A percentile compares a stretch with the other conserved stretches of the same genome.
Conservation (phyloP, 2,797 vertebrate species). For the Salarias fasciatus region DNA sequence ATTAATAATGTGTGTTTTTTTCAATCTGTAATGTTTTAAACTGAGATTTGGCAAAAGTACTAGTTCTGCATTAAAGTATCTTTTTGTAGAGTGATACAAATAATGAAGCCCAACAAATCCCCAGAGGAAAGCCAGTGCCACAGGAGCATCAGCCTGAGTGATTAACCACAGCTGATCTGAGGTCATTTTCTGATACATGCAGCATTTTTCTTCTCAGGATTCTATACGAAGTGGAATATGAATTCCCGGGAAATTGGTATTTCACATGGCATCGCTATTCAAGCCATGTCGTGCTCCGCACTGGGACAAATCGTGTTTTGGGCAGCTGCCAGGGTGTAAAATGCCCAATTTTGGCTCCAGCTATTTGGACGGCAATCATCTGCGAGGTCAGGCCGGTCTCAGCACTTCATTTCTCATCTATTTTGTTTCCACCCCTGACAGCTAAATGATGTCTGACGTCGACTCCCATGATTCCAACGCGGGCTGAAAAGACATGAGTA, state of each 20-base stretch:
- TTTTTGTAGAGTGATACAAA: no score
- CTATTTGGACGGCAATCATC: slow-evolving; percentile 84
- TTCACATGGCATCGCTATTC: slow-evolving; percentile 66
- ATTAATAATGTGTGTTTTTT: no score
- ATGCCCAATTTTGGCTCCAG: slow-evolving; percentile 82
- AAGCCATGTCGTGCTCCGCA: slow-evolving; percentile 71
- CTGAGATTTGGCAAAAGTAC: no score
- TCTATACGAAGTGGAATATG: slow-evolving; percentile 44
- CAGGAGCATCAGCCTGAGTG: slow-evolving; percentile 18
- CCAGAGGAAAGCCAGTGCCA: no score
- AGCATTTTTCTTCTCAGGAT: slow-evolving; percentile 50
- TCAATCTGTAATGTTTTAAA: no score
- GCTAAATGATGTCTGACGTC: slow-evolving; percentile 82
- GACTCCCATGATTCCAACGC: slow-evolving; percentile 71
- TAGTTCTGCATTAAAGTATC: no score
- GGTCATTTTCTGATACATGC: slow-evolving; percentile 55
- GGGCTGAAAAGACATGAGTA: slow-evolving; percentile 60
- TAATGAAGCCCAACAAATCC: background rate
- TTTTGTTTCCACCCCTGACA: slow-evolving; percentile 79
- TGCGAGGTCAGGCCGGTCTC: slow-evolving; percentile 80
- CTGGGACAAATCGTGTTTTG: slow-evolving; percentile 80
- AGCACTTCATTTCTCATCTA: slow-evolving; percentile 79
- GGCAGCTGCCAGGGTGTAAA: slow-evolving; percentile 87
- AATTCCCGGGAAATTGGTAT: slow-evolving; percentile 76
- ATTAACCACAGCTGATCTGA: slow-evolving; percentile 50